Percentiles rank a stretch among this genome's conserved stretches.
Evolutionary conservation across 2,113 vertebrate species (phyloP).

Genomic region (Podarcis raffonei): DNA sequence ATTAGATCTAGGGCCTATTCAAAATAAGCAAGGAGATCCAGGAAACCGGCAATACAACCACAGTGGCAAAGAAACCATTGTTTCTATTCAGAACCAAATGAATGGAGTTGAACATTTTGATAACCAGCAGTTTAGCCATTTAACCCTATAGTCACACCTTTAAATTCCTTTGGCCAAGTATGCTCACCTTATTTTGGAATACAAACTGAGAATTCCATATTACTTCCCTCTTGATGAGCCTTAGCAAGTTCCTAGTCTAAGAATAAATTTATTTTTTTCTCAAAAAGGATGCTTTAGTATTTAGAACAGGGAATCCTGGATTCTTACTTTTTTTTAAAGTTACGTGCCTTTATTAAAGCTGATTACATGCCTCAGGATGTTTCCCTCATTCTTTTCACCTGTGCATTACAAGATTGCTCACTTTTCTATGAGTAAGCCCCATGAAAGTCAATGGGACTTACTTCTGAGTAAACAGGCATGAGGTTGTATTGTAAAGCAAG

Average conservation of each 20-base stretch:
- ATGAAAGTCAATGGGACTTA: not conserved
- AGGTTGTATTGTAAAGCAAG: not conserved
- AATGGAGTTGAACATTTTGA: not conserved
- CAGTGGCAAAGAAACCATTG: not conserved
- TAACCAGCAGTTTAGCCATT: not conserved
- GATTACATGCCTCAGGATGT: not conserved
- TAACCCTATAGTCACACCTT: not conserved
- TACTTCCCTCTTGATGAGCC: not conserved
- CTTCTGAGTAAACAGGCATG: not conserved
- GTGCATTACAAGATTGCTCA: not conserved
- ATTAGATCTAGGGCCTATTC: not conserved
- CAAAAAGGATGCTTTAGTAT: not conserved
- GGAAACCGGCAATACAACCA: not conserved
- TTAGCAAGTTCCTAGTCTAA: not conserved
- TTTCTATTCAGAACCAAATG: not conserved
- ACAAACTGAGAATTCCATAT: not conserved
- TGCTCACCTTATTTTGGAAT: no score
- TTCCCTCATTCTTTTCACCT: not conserved
- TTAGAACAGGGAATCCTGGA: not conserved
- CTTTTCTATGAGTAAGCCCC: not conserved
- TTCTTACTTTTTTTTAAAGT: not conserved
- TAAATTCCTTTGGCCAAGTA: not conserved
- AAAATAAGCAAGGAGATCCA: not conserved
- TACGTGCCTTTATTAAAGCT: not conserved
- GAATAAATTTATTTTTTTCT: not conserved